These are phyloP conservation scores for Hypselothyrea guttata DNA, from an alignment of 2,888 invertebrate genomes.

Conservation along the genomic window DNA sequence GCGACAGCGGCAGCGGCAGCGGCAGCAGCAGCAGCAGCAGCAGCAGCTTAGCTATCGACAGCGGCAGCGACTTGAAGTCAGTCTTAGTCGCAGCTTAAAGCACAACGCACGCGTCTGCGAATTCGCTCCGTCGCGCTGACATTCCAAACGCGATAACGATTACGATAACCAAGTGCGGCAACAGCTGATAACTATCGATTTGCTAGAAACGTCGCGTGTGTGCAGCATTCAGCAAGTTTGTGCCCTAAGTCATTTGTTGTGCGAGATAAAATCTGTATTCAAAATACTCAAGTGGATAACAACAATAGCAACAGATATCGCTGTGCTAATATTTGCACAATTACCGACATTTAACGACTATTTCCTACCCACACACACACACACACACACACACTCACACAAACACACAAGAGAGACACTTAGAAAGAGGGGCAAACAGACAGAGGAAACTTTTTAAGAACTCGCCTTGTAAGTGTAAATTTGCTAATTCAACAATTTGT, in stretches of 20 bases:
- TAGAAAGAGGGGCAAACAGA: conserved; percentile 5
- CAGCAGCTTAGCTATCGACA: conserved; percentile 50
- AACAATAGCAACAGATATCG: conserved; percentile 18
- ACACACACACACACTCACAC: conserved; percentile 8
- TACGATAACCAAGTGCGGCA: conserved; percentile 30
- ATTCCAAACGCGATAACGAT: conserved; percentile 13
- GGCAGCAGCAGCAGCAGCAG: conserved; percentile 19
- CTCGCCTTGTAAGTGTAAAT: conserved; percentile 68
- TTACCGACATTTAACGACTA: conserved; percentile 40
- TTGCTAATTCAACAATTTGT: conserved; percentile 53
- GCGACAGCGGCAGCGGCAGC: conserved; percentile 23
- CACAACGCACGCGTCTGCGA: conserved; percentile 71
- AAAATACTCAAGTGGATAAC: conserved; percentile 38
- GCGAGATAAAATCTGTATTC: conserved; percentile 32
- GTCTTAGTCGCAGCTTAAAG: conserved; percentile 77
- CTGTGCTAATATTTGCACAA: conserved; percentile 45
- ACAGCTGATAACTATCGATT: conserved; percentile 20
- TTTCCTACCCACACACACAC: conserved; percentile 15
- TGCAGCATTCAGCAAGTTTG: conserved; percentile 54
- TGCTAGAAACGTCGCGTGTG: conserved; percentile 25
- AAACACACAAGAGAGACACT: neutral
- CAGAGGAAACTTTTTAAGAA: conserved; percentile 46
- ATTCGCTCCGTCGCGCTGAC: conserved; percentile 30
- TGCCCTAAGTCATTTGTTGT: conserved; percentile 74
- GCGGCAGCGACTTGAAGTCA: conserved; percentile 60